phyloP scores from a whole-genome alignment of 2,797 vertebrate genomes.

The Silurus lanzhouensis region DNA sequence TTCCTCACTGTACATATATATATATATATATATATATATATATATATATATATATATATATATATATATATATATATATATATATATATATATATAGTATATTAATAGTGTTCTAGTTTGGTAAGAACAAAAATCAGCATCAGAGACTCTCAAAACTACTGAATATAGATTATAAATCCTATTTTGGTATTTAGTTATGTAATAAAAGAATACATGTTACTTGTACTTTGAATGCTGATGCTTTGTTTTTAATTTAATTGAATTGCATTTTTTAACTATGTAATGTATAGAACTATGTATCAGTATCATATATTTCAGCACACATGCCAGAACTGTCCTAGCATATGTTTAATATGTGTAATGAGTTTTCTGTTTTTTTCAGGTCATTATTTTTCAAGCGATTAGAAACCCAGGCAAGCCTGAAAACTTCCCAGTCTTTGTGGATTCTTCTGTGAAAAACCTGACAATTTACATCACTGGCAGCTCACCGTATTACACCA shows the following conservation, averaged over 20 bases:
- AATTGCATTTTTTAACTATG: background rate
- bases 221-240: background rate
- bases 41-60: too few relatives aligned
- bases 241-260: background rate
- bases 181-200: background rate
- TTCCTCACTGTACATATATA: too few relatives aligned
- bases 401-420: slow-evolving; percentile 39
- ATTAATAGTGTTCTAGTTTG: background rate
- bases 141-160: background rate
- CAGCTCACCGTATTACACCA: slow-evolving; percentile 26
- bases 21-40: too few relatives aligned
- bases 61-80: too few relatives aligned
- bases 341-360: background rate
- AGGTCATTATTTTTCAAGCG: slow-evolving; percentile 54
- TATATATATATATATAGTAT: too few relatives aligned
- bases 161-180: too few relatives aligned
- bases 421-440: slow-evolving; percentile 44
- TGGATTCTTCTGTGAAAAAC: slow-evolving; percentile 51
- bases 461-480: slow-evolving; percentile 54
- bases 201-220: background rate
- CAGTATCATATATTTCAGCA: background rate
- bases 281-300: background rate
- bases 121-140: background rate
- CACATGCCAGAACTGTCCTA: background rate
- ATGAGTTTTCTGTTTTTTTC: background rate